Percentiles rank a stretch among this genome's conserved stretches.
phyloP scores from a whole-genome alignment of 2,888 invertebrate genomes.

The Torymus texanus region DNA sequence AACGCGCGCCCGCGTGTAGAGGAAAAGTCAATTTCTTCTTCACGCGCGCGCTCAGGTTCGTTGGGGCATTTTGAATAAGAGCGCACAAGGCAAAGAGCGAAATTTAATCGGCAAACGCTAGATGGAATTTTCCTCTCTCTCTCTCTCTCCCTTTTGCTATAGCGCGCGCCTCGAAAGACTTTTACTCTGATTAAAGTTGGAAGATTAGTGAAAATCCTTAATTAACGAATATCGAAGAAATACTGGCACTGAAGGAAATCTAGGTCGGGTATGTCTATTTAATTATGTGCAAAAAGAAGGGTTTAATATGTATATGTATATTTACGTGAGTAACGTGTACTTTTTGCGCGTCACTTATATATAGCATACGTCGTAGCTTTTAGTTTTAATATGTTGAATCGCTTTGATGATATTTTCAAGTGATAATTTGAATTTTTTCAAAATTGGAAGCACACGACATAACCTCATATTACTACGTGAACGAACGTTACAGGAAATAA shows the following conservation, averaged over 20 bases:
- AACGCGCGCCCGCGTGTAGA: neutral
- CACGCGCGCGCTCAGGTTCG: constrained; percentile 3
- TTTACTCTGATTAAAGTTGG: neutral
- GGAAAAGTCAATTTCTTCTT: constrained; percentile 28
- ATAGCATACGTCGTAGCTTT: too few species aligned
- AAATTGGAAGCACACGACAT: too few species aligned
- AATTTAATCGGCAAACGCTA: neutral
- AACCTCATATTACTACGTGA: too few species aligned
- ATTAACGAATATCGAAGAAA: constrained; percentile 19
- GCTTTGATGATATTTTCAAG: too few species aligned
- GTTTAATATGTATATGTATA: too few species aligned
- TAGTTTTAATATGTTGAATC: too few species aligned
- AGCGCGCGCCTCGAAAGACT: neutral
- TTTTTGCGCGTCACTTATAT: too few species aligned
- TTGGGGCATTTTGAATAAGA: constrained; percentile 25
- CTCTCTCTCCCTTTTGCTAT: neutral
- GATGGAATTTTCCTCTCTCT: constrained; percentile 20
- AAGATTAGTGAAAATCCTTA: constrained; percentile 25
- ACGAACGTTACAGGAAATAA: too few species aligned
- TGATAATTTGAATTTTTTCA: too few species aligned
- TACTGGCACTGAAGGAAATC: neutral
- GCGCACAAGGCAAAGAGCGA: too few species aligned
- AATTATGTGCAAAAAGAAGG: constrained; percentile 1
- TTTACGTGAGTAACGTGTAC: too few species aligned
- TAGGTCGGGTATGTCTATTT: constrained; percentile 12